Evolutionary conservation across 2,888 invertebrate genomes (phyloP).

Genomic region (Mesorhabditis sp.): DNA sequence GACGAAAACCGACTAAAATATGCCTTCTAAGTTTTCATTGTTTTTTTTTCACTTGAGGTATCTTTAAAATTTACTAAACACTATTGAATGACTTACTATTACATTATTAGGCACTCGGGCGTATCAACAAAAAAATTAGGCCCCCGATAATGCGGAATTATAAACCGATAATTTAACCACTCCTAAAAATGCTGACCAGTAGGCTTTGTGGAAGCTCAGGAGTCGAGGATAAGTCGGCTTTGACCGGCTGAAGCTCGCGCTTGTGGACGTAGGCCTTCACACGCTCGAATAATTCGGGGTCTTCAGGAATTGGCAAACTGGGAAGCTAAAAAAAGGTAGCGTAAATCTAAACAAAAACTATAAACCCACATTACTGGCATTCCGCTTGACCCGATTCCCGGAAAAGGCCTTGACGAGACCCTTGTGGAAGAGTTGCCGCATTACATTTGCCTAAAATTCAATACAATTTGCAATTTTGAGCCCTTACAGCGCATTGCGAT

Average conservation of each 20-base stretch:
- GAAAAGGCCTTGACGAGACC: slow-evolving; percentile 26
- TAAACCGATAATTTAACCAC: no score
- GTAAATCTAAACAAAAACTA: no score
- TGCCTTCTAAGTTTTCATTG: no score
- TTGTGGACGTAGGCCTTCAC: neutral
- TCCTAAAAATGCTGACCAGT: neutral
- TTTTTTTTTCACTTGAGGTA: no score
- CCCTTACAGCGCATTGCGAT: slow-evolving; percentile 81
- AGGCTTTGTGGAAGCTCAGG: neutral
- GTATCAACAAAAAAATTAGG: no score
- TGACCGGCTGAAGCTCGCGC: neutral
- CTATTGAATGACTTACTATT: no score
- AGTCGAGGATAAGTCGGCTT: neutral
- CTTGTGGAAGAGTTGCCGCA: slow-evolving; percentile 60
- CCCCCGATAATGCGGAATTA: no score
- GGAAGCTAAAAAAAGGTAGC: no score
- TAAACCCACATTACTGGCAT: slow-evolving; percentile 20
- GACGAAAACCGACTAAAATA: no score
- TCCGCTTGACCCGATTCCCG: slow-evolving; percentile 20
- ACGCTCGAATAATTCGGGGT: neutral
- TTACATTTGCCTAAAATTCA: slow-evolving; percentile 69
- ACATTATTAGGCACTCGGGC: no score
- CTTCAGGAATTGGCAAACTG: neutral
- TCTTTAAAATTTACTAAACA: no score
- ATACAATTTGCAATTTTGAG: no score